Evolutionary conservation across 1,140 invertebrate genomes (phyloP).

Genomic region (Drosophila erecta): DNA sequence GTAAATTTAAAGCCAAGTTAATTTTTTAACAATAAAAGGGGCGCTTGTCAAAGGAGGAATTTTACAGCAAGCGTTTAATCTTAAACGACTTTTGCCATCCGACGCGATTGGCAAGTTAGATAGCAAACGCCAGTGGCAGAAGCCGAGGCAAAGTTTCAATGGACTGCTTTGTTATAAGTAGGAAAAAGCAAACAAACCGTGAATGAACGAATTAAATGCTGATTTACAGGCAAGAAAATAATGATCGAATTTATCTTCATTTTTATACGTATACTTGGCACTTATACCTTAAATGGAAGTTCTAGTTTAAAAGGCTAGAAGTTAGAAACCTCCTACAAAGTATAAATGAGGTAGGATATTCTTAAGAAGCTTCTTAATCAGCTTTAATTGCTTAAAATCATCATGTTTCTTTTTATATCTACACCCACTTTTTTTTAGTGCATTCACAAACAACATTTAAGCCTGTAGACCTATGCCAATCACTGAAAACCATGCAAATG

Average conservation of each 20-base stretch:
- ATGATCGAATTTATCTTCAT: neutral
- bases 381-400: neutral
- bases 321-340: neutral
- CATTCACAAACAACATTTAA: neutral
- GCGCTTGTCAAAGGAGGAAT: conserved; percentile 73
- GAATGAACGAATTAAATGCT: conserved; percentile 15
- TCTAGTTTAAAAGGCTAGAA: neutral
- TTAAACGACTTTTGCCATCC: conserved; percentile 60
- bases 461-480: conserved; percentile 4
- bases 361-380: neutral
- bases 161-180: conserved; percentile 57
- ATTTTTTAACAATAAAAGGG: conserved; percentile 78
- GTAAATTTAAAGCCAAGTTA: conserved; percentile 80
- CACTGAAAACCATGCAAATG: conserved; percentile 38
- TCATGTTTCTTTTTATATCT: neutral
- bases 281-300: too few species aligned
- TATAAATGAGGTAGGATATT: neutral
- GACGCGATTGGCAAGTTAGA: conserved; percentile 33
- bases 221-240: conserved; percentile 4
- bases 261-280: neutral
- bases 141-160: conserved; percentile 40
- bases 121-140: conserved; percentile 34
- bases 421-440: conserved; percentile 1
- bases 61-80: conserved; percentile 77
- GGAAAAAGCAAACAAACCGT: neutral